A percentile compares a stretch with the other conserved stretches of the same genome.
Evolutionary conservation across 2,797 vertebrate species (phyloP).

Genomic region (Pelochelys cantorii): DNA sequence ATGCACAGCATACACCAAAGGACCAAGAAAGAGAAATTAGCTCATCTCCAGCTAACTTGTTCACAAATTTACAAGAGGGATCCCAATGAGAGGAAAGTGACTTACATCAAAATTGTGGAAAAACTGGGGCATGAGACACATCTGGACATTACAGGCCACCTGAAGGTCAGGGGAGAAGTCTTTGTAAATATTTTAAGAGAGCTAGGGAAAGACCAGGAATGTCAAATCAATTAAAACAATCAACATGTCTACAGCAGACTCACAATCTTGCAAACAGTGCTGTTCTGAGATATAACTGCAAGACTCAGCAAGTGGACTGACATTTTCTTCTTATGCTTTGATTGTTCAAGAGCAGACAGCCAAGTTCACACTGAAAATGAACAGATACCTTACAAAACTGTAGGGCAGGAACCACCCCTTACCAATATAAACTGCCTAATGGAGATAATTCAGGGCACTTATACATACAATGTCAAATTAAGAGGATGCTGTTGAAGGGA

Average conservation of each 20-base stretch:
- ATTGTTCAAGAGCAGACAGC: no score
- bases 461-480: background rate
- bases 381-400: background rate
- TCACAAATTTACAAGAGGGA: background rate
- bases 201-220: background rate
- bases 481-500: background rate
- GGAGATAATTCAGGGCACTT: background rate
- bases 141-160: background rate
- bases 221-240: background rate
- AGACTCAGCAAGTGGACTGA: background rate
- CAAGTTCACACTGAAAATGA: background rate
- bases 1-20: background rate
- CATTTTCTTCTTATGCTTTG: rapidly evolving
- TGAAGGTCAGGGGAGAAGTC: background rate
- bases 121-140: background rate
- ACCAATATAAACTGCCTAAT: background rate
- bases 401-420: background rate
- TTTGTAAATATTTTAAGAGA: background rate
- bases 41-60: background rate
- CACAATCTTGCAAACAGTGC: rapidly evolving
- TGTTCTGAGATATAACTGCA: background rate
- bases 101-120: background rate
- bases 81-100: background rate
- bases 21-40: background rate
- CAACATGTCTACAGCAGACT: no score